These are phyloP conservation scores for Lamprotornis superbus DNA, from an alignment of 2,113 vertebrate genomes.

Conservation along the genomic window DNA sequence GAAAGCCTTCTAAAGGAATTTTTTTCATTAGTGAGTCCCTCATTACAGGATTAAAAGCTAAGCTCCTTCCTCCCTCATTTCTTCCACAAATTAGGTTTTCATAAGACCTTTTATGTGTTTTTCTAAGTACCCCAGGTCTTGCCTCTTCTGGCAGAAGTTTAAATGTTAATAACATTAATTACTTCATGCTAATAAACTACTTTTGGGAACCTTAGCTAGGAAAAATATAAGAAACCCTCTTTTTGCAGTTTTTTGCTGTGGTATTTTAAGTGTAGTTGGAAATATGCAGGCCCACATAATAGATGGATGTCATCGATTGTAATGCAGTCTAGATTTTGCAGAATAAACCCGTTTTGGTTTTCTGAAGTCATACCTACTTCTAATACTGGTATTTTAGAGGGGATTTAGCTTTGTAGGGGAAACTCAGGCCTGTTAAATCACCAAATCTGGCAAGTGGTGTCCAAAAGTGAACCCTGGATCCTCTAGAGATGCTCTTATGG, in stretches of 20 bases:
- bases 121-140: background rate
- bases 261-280: background rate
- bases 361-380: background rate
- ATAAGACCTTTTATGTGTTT: constrained; percentile 3
- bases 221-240: background rate
- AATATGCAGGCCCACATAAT: background rate
- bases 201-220: background rate
- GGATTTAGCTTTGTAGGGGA: background rate
- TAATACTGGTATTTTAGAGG: background rate
- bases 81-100: constrained; percentile 34
- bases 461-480: background rate
- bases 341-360: background rate
- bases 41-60: constrained; percentile 57
- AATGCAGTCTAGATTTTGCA: background rate
- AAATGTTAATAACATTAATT: background rate
- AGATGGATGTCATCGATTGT: background rate
- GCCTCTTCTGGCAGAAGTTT: background rate
- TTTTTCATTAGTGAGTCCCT: constrained; percentile 28
- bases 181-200: background rate
- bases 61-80: constrained; percentile 39
- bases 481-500: background rate
- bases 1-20: constrained; percentile 34
- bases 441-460: background rate
- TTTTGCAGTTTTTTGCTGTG: background rate
- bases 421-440: background rate